phyloP scores from a whole-genome alignment of 2,888 invertebrate genomes.

The Chloroclysta siterata region DNA sequence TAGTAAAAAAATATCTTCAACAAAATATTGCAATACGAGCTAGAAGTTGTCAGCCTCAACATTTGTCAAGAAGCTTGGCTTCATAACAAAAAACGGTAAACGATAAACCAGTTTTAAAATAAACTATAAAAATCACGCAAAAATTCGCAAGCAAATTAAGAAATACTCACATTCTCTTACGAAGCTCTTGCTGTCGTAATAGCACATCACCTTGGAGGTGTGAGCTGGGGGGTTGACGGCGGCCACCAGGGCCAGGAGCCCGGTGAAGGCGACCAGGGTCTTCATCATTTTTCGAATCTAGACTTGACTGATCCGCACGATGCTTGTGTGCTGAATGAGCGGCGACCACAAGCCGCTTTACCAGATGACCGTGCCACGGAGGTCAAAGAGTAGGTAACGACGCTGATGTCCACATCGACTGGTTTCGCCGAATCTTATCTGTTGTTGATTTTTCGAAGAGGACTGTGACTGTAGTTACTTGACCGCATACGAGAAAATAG shows the following conservation, averaged over 20 bases:
- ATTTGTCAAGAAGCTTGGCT: not conserved
- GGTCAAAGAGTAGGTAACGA: slow-evolving; percentile 63
- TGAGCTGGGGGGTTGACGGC: slow-evolving; percentile 61
- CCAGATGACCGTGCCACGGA: slow-evolving; percentile 48
- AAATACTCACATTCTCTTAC: slow-evolving; percentile 87
- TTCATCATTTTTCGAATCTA: slow-evolving; percentile 57
- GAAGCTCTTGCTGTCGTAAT: slow-evolving; percentile 89
- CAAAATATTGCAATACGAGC: not conserved
- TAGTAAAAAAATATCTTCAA: too few species aligned
- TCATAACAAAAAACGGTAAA: slow-evolving; percentile 19
- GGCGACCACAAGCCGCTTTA: slow-evolving; percentile 43
- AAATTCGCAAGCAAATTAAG: slow-evolving; percentile 55
- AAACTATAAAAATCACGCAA: slow-evolving; percentile 29
- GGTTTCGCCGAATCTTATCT: slow-evolving; percentile 58
- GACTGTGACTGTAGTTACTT: slow-evolving; percentile 20
- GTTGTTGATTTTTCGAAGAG: slow-evolving; percentile 37
- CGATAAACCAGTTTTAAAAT: slow-evolving; percentile 38
- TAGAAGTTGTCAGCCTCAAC: too few species aligned
- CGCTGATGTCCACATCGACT: slow-evolving; percentile 51
- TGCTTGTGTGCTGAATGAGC: slow-evolving; percentile 70
- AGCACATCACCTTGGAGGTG: slow-evolving; percentile 87
- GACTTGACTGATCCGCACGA: slow-evolving; percentile 65
- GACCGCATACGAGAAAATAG: slow-evolving; percentile 18
- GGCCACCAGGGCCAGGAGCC: slow-evolving; percentile 63
- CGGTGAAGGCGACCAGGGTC: slow-evolving; percentile 60